phyloP scores from a whole-genome alignment of 2,113 vertebrate species.

The Galeopterus variegatus region DNA sequence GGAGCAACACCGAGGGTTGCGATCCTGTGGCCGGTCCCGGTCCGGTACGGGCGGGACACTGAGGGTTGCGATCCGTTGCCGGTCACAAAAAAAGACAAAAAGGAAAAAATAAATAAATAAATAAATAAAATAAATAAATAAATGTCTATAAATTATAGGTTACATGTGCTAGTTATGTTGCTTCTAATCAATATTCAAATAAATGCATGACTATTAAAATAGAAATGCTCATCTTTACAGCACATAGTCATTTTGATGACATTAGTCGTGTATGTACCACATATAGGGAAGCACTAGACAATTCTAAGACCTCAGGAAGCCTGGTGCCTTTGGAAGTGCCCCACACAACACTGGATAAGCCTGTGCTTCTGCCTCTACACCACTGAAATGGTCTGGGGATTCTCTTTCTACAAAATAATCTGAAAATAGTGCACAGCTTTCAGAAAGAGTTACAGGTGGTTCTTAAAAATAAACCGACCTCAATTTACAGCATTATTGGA shows the following conservation, averaged over 20 bases:
- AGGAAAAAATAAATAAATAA: too few relatives aligned
- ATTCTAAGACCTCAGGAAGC: not conserved
- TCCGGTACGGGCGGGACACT: too few relatives aligned
- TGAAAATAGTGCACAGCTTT: not conserved
- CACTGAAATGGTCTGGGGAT: not conserved
- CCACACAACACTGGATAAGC: too few relatives aligned
- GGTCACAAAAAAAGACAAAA: too few relatives aligned
- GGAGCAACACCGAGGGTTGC: too few relatives aligned
- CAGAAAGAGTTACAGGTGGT: not conserved
- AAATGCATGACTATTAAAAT: not conserved
- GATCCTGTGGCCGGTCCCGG: too few relatives aligned
- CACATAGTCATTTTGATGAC: too few relatives aligned
- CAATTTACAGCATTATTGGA: not conserved
- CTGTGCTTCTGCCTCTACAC: not conserved
- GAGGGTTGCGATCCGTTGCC: too few relatives aligned
- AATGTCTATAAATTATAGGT: not conserved
- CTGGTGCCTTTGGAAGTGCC: not conserved
- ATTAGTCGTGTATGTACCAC: too few relatives aligned
- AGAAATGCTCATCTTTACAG: not conserved
- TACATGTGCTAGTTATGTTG: not conserved
- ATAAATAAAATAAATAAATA: too few relatives aligned
- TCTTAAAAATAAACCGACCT: slow-evolving; percentile 12
- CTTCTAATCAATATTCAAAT: not conserved
- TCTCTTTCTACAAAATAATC: not conserved
- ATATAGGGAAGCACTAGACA: accelerated